These are phyloP conservation scores for Physocephala rufipes DNA, from an alignment of 2,888 invertebrate genomes.

Conservation along the genomic window DNA sequence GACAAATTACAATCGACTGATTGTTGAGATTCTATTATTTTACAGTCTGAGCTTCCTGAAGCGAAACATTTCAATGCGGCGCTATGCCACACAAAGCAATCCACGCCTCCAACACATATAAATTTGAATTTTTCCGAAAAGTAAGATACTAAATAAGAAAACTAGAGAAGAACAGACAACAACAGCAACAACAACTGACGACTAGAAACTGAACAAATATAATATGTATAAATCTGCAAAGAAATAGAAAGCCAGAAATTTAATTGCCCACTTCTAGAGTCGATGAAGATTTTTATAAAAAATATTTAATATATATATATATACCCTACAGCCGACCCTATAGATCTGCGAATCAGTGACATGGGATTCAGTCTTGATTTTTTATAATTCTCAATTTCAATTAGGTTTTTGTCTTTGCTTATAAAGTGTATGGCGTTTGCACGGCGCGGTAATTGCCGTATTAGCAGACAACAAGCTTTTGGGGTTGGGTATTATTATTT, in stretches of 20 bases:
- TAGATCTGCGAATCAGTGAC: too few species aligned
- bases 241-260: constrained; percentile 3
- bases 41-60: constrained; percentile 8
- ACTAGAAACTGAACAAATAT: neutral
- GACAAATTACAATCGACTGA: constrained; percentile 36
- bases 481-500: too few species aligned
- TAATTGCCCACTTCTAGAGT: neutral
- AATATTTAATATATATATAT: too few species aligned
- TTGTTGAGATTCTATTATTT: constrained; percentile 23
- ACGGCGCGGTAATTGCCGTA: too few species aligned
- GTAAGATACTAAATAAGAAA: neutral
- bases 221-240: neutral
- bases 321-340: too few species aligned
- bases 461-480: too few species aligned
- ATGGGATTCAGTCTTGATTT: too few species aligned
- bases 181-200: neutral
- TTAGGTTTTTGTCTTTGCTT: too few species aligned
- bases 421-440: too few species aligned
- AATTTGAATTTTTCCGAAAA: neutral
- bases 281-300: neutral
- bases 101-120: neutral
- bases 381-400: too few species aligned
- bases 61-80: neutral
- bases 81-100: neutral
- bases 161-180: neutral